phyloP scores from a whole-genome alignment of 2,888 invertebrate genomes.

The Periphyllus acericola region DNA sequence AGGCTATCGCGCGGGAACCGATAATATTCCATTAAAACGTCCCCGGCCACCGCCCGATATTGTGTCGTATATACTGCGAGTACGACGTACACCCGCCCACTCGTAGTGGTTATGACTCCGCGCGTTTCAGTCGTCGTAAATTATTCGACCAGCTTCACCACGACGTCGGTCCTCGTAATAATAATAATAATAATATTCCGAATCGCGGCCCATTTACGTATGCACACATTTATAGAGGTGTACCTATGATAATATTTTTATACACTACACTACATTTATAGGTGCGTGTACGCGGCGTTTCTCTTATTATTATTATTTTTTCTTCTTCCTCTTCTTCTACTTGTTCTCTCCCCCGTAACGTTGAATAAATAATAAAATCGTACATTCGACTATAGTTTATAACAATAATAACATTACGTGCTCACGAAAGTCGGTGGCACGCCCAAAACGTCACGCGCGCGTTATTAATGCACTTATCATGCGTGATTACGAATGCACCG shows the following conservation, averaged over 20 bases:
- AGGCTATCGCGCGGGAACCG: not conserved
- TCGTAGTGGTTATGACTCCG: constrained; percentile 11
- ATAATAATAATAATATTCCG: constrained; percentile 1
- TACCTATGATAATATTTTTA: not conserved
- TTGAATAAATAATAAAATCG: constrained; percentile 44
- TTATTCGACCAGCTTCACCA: constrained; percentile 17
- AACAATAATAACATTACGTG: no score
- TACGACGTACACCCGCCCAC: constrained; percentile 43
- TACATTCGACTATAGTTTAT: not conserved
- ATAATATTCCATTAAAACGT: constrained; percentile 3
- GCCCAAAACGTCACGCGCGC: constrained; percentile 36
- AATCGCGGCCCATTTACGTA: not conserved
- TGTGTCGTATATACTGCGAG: not conserved
- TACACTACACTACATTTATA: no score
- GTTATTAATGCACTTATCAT: constrained; percentile 47
- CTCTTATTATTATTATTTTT: not conserved
- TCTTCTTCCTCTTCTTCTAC: not conserved
- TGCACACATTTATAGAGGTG: not conserved
- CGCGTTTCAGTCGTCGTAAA: constrained; percentile 23
- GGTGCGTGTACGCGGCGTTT: not conserved
- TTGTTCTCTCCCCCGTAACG: not conserved
- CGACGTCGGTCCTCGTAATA: not conserved
- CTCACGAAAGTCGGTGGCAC: constrained; percentile 28
- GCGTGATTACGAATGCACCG: constrained; percentile 6
- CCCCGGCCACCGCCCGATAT: not conserved